Percentiles rank a stretch among this genome's conserved stretches.
Conservation (phyloP, 2,797 vertebrate genomes). For the Nasua narica region DNA sequence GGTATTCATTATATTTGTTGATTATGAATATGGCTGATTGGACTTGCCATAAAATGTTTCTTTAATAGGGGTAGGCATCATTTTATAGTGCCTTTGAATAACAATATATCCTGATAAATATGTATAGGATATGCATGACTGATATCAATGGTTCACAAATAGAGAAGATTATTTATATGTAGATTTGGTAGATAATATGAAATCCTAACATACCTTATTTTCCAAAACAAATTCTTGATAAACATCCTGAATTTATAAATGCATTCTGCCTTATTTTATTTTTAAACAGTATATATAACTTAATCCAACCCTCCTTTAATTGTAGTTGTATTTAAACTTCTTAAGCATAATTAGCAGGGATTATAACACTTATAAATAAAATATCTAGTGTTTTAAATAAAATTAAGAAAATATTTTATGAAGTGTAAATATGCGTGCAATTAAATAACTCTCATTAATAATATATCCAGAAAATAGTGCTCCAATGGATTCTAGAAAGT, state of each 20-base stretch:
- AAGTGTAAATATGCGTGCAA: background rate
- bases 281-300: background rate
- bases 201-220: slow-evolving; percentile 47
- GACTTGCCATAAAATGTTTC: background rate
- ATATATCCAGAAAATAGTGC: background rate
- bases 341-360: background rate
- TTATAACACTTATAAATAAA: background rate
- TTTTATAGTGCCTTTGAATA: slow-evolving; percentile 63
- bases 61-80: background rate
- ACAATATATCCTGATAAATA: slow-evolving; percentile 69
- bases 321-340: slow-evolving; percentile 17
- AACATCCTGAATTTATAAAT: slow-evolving; percentile 33
- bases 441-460: slow-evolving; percentile 18
- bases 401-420: slow-evolving; percentile 15
- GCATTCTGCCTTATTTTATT: background rate
- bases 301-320: background rate
- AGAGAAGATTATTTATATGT: slow-evolving; percentile 78
- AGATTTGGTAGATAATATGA: slow-evolving; percentile 76
- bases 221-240: slow-evolving; percentile 54
- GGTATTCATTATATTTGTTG: background rate
- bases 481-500: background rate
- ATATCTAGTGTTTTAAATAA: slow-evolving; percentile 6
- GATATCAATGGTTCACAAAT: slow-evolving; percentile 78
- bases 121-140: slow-evolving; percentile 77
- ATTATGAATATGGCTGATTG: background rate